A percentile compares a stretch with the other conserved stretches of the same genome.
Evolutionary conservation across 2,113 vertebrate species (phyloP).

Genomic region (Silurus asotus): DNA sequence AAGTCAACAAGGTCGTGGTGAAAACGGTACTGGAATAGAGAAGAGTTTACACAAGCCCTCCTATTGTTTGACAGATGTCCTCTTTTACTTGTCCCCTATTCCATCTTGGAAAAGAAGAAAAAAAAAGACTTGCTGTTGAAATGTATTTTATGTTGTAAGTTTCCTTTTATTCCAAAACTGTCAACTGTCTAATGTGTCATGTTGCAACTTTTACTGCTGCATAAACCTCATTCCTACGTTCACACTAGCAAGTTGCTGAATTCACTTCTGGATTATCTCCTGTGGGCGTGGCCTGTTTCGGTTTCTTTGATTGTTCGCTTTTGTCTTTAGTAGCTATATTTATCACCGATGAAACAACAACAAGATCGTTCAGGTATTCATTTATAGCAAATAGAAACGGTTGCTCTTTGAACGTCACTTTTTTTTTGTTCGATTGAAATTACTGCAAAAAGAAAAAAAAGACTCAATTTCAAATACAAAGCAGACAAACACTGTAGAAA

Average conservation of each 20-base stretch:
- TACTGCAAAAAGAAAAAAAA: neutral
- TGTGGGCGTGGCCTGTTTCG: neutral
- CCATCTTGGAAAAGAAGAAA: neutral
- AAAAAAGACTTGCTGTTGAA: neutral
- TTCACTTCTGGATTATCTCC: neutral
- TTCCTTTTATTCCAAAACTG: neutral
- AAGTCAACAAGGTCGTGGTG: neutral
- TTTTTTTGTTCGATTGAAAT: neutral
- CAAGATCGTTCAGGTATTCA: neutral
- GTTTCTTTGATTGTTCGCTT: neutral
- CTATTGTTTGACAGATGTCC: neutral
- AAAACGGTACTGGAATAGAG: neutral
- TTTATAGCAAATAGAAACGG: neutral
- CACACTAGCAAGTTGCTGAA: neutral
- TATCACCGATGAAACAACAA: neutral
- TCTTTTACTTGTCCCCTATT: neutral
- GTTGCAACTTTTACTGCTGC: neutral
- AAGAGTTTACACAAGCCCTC: neutral
- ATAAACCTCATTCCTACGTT: neutral
- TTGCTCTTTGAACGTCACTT: neutral
- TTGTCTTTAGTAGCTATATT: neutral
- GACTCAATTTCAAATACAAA: too few relatives aligned
- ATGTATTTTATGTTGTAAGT: neutral
- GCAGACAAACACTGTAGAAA: too few relatives aligned
- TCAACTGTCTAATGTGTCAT: slow-evolving; percentile 9